Evolutionary conservation across 2,797 vertebrate species (phyloP).

Genomic region (Picus viridis): DNA sequence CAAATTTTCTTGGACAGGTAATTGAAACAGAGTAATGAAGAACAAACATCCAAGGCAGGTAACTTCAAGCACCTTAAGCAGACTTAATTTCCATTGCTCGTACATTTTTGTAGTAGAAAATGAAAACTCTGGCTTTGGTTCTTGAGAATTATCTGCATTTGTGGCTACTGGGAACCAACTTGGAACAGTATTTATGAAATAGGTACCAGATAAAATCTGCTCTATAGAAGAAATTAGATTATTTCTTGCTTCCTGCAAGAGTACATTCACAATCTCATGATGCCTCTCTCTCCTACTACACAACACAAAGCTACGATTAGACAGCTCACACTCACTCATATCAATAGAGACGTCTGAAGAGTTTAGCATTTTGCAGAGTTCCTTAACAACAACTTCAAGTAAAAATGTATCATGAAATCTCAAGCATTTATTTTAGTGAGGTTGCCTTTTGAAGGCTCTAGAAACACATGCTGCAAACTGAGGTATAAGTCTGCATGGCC

Average conservation of each 20-base stretch:
- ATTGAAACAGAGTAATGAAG: neutral
- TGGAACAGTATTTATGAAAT: neutral
- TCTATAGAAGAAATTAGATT: neutral
- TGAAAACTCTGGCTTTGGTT: neutral
- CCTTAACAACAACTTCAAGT: neutral
- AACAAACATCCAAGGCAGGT: neutral
- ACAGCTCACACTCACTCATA: neutral
- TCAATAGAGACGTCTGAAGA: neutral
- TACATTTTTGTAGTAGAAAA: neutral
- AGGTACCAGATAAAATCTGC: neutral
- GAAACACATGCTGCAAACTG: neutral
- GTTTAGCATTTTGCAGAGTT: neutral
- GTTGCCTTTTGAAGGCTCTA: neutral
- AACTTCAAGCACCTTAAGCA: neutral
- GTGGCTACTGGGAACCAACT: neutral
- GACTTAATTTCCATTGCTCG: neutral
- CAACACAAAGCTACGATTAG: conserved; percentile 13
- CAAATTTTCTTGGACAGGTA: neutral
- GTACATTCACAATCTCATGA: neutral
- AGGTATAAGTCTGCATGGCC: neutral
- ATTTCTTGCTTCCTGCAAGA: neutral
- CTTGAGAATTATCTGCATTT: neutral
- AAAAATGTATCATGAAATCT: neutral
- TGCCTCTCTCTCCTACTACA: neutral
- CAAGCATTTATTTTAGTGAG: neutral